Evolutionary conservation across 1,140 invertebrate genomes (phyloP), one percentile per base, ranked within the genome.

Genomic region (Nebria ingens): DNA sequence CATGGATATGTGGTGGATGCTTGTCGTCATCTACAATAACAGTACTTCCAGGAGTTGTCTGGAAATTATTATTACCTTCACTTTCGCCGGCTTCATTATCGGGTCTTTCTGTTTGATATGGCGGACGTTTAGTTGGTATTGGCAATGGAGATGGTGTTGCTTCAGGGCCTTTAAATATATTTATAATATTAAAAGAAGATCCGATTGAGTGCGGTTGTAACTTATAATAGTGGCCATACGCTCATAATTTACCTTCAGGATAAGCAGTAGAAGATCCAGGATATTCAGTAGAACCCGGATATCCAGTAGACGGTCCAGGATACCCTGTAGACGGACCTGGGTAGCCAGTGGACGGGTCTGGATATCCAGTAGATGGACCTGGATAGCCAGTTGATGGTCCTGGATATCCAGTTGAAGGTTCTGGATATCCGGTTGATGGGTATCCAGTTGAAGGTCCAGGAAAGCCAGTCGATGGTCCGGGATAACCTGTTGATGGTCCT

Each of bases 1-100:
- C 77, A 62, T 87, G 83, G 59, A 90, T 85, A 60, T 87, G 84
- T 9, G 87, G 84, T 21, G 84, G 83, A 64, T 87, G 84, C 49
- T 77, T 77, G 9, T 77, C 58, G 45, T 77, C 75, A 25, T 78
- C 76, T 6, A 74, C 73, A 11, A 56, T 66, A 4, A 21, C 51
- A 4, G 21, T 53, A 23, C 22, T 25, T 23, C 21, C 13, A 21
- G 17, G 21, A 56, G 53, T 38, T 49, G 53, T 29, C 58, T 54
- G 19, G 57, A 61, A 50, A 59, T 58, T 51, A 59, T 60, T 19
- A 59, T 52, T 55, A 56, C 54, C 56, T 65, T 61, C n/a, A 56
- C 56, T 4, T 54, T 54, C 17, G 42, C 22, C 38, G 25, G 21
- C 22, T 17, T 20, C 19, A 21, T 54, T 21, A 56, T 21, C 29